Conservation (phyloP, 2,888 invertebrate genomes). For the Amiota communis region DNA sequence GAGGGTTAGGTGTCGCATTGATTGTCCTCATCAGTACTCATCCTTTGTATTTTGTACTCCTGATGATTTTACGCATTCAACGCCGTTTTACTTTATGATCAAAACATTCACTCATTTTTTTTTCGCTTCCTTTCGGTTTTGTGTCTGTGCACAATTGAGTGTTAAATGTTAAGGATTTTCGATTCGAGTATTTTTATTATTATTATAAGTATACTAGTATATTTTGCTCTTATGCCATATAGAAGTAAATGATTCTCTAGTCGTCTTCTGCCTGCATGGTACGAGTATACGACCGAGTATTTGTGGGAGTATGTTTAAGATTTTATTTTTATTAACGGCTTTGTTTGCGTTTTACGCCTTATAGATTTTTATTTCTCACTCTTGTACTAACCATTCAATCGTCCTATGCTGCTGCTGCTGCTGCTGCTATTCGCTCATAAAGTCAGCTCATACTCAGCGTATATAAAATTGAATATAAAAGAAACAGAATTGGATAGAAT, state of each 20-base stretch:
- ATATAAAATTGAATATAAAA: constrained; percentile 9
- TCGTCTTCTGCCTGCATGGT: too few species aligned
- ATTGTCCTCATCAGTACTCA: not conserved
- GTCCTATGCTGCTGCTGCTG: too few species aligned
- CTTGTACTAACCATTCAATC: too few species aligned
- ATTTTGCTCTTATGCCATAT: not conserved
- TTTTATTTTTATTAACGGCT: constrained; percentile 23
- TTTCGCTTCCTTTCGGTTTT: not conserved
- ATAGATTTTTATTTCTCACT: constrained; percentile 18
- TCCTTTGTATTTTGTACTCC: too few species aligned
- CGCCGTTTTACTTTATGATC: not conserved
- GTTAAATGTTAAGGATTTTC: constrained; percentile 15
- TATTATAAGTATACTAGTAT: not conserved
- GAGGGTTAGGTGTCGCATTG: not conserved
- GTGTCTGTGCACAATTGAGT: constrained; percentile 18
- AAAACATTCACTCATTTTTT: not conserved
- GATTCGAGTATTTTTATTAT: constrained; percentile 3
- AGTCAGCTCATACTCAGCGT: constrained; percentile 6
- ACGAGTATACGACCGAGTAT: not conserved
- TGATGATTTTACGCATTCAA: too few species aligned
- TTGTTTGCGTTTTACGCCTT: constrained; percentile 30
- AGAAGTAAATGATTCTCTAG: too few species aligned
- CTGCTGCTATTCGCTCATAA: not conserved
- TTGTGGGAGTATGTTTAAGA: not conserved
- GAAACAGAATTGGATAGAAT: not conserved